These are phyloP conservation scores for Babylonia areolata DNA, from an alignment of 1,140 invertebrate genomes.

Conservation along the genomic window DNA sequence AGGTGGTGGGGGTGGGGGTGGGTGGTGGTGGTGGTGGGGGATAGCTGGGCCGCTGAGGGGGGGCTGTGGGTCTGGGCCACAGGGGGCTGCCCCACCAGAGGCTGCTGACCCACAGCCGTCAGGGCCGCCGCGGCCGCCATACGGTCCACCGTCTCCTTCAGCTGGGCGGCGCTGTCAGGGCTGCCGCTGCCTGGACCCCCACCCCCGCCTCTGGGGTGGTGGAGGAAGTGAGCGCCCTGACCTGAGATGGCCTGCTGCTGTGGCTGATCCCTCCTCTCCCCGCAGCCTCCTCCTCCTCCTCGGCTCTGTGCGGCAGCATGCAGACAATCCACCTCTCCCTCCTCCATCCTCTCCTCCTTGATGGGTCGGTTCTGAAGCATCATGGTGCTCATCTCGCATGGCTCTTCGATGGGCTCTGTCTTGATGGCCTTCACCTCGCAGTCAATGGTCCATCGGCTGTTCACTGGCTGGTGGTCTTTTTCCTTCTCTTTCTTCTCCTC, in stretches of 20 bases:
- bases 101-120: conserved; percentile 29
- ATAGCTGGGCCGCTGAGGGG: not conserved
- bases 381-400: not conserved
- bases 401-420: not conserved
- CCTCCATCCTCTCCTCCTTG: conserved; percentile 7
- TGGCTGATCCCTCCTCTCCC: not conserved
- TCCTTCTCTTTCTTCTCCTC: conserved; percentile 40
- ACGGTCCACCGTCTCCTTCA: conserved; percentile 18
- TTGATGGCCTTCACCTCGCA: conserved; percentile 19
- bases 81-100: not conserved
- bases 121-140: conserved; percentile 28
- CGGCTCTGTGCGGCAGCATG: not conserved
- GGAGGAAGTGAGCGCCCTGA: no score
- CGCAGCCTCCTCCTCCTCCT: not conserved
- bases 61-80: not conserved
- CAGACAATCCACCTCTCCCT: not conserved
- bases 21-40: not conserved
- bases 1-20: not conserved
- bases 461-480: conserved; percentile 27
- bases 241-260: not conserved
- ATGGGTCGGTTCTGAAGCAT: not conserved
- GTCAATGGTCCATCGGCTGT: conserved; percentile 17
- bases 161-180: not conserved
- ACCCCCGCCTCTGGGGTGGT: no score
- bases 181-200: no score